Conservation (phyloP, 1,140 invertebrate species). For the Zaprionus davidi region DNA sequence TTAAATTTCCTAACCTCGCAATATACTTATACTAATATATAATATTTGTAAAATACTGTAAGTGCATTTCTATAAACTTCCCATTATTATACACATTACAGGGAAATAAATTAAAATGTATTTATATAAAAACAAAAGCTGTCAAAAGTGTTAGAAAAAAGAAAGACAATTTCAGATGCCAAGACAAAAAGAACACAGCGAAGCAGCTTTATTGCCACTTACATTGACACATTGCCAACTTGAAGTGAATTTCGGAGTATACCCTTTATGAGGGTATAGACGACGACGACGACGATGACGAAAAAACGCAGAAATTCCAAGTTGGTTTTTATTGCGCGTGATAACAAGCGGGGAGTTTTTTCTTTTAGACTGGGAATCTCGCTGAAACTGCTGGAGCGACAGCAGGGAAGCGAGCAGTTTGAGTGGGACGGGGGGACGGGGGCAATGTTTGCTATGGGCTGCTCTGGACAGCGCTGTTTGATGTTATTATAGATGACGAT, state of each 20-base stretch:
- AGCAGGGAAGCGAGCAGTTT: neutral
- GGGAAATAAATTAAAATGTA: neutral
- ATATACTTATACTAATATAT: neutral
- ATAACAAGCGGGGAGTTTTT: conserved; percentile 73
- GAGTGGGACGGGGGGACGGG: conserved; percentile 4
- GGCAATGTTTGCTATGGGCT: conserved; percentile 42
- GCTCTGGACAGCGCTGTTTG: conserved; percentile 72
- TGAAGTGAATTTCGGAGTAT: conserved; percentile 32
- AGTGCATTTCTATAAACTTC: neutral
- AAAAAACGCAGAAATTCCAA: conserved; percentile 50
- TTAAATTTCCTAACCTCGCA: neutral
- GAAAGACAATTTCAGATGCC: neutral
- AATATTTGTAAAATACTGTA: too few species aligned
- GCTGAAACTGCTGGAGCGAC: neutral
- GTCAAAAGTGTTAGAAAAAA: neutral
- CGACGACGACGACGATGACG: conserved; percentile 11
- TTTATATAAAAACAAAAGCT: neutral
- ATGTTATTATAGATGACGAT: conserved; percentile 82
- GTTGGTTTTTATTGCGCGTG: conserved; percentile 76
- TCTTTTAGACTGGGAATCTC: conserved; percentile 16
- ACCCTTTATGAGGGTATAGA: conserved; percentile 58
- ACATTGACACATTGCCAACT: conserved; percentile 42
- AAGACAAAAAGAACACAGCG: conserved; percentile 2
- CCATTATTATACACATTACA: neutral
- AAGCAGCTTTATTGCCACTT: conserved; percentile 18